These are phyloP conservation scores for Orcinus orca DNA, from an alignment of 2,113 vertebrate species.

Conservation along the genomic window DNA sequence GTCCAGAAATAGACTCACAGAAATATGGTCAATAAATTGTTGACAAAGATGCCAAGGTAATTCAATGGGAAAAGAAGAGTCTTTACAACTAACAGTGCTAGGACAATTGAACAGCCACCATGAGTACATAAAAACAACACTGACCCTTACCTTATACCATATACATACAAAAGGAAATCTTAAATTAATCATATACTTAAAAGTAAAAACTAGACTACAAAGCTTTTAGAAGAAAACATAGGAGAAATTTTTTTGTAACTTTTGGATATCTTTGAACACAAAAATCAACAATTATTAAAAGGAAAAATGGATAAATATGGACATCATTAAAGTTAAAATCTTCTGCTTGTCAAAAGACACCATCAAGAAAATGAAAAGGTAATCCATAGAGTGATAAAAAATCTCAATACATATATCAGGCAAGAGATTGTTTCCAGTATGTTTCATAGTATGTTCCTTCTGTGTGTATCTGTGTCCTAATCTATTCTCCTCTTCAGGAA, in stretches of 20 bases:
- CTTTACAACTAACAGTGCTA: neutral
- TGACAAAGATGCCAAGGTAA: neutral
- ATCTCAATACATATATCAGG: neutral
- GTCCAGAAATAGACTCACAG: neutral
- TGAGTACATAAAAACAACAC: neutral
- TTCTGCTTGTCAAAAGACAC: neutral
- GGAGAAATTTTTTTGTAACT: neutral
- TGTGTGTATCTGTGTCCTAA: neutral
- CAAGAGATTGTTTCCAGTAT: neutral
- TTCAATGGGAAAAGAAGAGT: neutral
- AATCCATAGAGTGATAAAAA: neutral
- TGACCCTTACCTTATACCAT: neutral
- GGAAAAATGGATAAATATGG: neutral
- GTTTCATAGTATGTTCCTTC: neutral
- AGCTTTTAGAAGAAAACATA: neutral
- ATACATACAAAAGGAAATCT: neutral
- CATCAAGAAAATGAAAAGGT: neutral
- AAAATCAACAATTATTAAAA: conserved; percentile 11
- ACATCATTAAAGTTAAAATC: neutral
- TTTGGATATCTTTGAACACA: neutral
- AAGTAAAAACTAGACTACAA: neutral
- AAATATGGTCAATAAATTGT: neutral
- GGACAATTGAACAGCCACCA: neutral
- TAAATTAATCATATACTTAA: neutral
- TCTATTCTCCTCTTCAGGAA: neutral